These are phyloP conservation scores for Drosophila setosimentum DNA, from an alignment of 2,888 invertebrate species.

Conservation along the genomic window DNA sequence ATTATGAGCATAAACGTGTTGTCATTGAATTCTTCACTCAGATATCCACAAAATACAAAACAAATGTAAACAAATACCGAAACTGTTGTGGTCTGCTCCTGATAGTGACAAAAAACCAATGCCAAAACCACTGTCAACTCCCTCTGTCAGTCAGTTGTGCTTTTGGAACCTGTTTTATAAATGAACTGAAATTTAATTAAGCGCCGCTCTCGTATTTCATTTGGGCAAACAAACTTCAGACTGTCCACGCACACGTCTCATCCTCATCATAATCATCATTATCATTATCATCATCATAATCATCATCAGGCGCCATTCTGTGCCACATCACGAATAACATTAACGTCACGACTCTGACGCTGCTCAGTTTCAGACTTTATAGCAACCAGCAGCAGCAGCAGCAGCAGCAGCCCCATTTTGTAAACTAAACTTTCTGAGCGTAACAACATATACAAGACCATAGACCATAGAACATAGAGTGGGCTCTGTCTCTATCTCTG, in stretches of 20 bases:
- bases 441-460: conserved; percentile 19
- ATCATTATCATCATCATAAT: conserved; percentile 32
- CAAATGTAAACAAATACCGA: conserved; percentile 4
- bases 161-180: conserved; percentile 61
- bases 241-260: conserved; percentile 58
- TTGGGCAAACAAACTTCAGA: conserved; percentile 40
- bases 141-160: background rate
- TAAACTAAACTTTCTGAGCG: conserved; percentile 66
- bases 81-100: background rate
- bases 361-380: conserved; percentile 34
- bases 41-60: background rate
- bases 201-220: conserved; percentile 71
- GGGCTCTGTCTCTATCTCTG: background rate
- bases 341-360: conserved; percentile 53
- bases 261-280: conserved; percentile 26
- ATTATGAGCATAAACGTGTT: background rate
- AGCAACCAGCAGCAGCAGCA: conserved; percentile 2
- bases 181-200: conserved; percentile 82
- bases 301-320: conserved; percentile 47
- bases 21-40: background rate
- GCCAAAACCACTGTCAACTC: background rate
- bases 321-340: conserved; percentile 74
- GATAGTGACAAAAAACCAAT: background rate
- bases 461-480: conserved; percentile 16
- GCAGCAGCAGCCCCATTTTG: conserved; percentile 44